phyloP scores from a whole-genome alignment of 2,113 vertebrate genomes.

The Rhinichthys klamathensis region DNA sequence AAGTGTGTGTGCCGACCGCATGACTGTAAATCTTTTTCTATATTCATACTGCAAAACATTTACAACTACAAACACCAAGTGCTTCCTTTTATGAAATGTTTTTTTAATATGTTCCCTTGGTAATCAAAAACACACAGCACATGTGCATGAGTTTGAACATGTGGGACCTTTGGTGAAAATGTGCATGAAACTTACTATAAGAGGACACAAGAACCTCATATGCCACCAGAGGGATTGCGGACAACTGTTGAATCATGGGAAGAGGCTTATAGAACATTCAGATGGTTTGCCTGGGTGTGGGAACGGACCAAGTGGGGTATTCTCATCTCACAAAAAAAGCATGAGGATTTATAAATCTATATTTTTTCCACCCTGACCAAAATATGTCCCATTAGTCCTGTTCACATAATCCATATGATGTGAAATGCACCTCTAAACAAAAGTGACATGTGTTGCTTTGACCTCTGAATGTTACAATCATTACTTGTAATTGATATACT shows the following conservation, averaged over 20 bases:
- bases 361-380: conserved; percentile 3
- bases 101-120: not conserved
- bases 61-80: no score
- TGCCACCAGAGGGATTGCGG: conserved; percentile 39
- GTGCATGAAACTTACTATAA: not conserved
- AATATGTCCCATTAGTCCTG: not conserved
- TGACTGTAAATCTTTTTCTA: not conserved
- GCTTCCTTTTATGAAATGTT: not conserved
- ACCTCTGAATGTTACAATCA: not conserved
- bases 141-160: not conserved
- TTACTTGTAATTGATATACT: not conserved
- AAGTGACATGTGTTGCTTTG: not conserved
- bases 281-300: conserved; percentile 47
- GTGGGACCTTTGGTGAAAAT: not conserved
- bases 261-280: conserved; percentile 21
- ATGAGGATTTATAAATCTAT: not conserved
- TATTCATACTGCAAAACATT: not conserved
- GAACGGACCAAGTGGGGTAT: conserved; percentile 38
- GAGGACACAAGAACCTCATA: not conserved
- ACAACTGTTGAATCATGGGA: conserved; percentile 40
- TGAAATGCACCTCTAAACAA: not conserved
- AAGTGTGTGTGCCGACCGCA: not conserved
- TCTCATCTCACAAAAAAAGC: conserved; percentile 42
- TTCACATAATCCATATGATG: not conserved
- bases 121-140: not conserved